Evolutionary conservation across 2,113 vertebrate genomes (phyloP).

Genomic region (Microtus richardsoni): DNA sequence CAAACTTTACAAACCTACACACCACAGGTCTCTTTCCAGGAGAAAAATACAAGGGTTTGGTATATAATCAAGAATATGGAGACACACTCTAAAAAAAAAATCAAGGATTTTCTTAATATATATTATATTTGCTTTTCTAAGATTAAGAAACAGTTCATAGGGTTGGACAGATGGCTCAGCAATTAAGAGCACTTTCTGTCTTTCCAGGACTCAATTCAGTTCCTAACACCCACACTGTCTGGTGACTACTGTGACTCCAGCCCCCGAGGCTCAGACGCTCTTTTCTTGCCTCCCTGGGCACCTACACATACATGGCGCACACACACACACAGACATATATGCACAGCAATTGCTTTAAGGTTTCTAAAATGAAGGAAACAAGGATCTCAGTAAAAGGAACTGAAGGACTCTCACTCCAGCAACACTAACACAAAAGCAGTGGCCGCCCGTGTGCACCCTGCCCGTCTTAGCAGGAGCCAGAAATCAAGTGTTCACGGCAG

Average conservation of each 20-base stretch:
- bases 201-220: neutral
- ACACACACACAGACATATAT: neutral
- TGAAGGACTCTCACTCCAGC: neutral
- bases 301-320: neutral
- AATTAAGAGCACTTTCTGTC: neutral
- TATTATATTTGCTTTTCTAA: slow-evolving; percentile 44
- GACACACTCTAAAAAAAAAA: neutral
- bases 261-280: neutral
- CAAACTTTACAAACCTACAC: neutral
- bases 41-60: neutral
- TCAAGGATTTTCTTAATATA: neutral
- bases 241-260: neutral
- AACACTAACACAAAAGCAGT: neutral
- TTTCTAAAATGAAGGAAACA: neutral
- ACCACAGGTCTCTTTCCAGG: neutral
- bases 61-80: neutral
- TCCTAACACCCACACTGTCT: neutral
- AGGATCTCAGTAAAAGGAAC: neutral
- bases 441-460: slow-evolving; percentile 4
- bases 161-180: neutral
- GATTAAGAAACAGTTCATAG: neutral
- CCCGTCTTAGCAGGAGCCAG: neutral
- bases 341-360: neutral
- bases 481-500: neutral
- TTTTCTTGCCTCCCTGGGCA: neutral